A percentile compares a stretch with the other conserved stretches of the same genome.
Evolutionary conservation across 1,140 invertebrate genomes (phyloP).

Genomic region (Sminthurinus signatus): DNA sequence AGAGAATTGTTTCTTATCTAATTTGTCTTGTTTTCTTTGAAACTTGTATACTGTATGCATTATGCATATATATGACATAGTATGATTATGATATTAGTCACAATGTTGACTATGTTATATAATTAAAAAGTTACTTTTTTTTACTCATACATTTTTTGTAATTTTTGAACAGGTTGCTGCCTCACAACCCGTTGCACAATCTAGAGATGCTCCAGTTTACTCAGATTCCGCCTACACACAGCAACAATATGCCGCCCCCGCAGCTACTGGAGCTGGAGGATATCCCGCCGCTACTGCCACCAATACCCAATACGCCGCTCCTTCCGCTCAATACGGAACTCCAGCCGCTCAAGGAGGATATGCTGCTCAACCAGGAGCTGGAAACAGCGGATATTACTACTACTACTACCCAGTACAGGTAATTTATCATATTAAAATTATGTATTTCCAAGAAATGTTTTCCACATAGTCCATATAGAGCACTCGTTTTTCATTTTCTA

Average conservation of each 20-base stretch:
- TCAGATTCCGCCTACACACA: constrained; percentile 18
- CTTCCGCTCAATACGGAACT: constrained; percentile 22
- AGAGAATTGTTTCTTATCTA: too few relatives aligned
- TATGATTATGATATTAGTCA: too few relatives aligned
- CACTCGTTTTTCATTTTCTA: too few relatives aligned
- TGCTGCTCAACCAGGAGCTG: constrained; percentile 14
- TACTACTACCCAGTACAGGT: constrained; percentile 42
- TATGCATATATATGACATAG: too few relatives aligned
- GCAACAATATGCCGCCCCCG: constrained; percentile 9
- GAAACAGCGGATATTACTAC: constrained; percentile 38
- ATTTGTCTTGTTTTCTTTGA: too few relatives aligned
- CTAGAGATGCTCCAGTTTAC: constrained; percentile 39
- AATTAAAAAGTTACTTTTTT: too few relatives aligned
- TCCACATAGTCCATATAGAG: too few relatives aligned
- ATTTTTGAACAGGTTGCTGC: background rate
- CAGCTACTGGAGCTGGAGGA: constrained; percentile 7
- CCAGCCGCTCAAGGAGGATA: constrained; percentile 20
- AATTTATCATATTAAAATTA: too few relatives aligned
- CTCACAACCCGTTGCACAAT: constrained; percentile 33
- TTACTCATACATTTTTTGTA: too few relatives aligned
- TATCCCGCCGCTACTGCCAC: constrained; percentile 21
- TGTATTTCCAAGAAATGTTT: too few relatives aligned
- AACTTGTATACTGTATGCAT: too few relatives aligned
- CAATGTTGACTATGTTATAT: too few relatives aligned
- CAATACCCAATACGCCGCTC: constrained; percentile 9